Evolutionary conservation across 2,888 invertebrate genomes (phyloP), one percentile per base, ranked within the genome.

Genomic region (Eupeodes latifasciatus): DNA sequence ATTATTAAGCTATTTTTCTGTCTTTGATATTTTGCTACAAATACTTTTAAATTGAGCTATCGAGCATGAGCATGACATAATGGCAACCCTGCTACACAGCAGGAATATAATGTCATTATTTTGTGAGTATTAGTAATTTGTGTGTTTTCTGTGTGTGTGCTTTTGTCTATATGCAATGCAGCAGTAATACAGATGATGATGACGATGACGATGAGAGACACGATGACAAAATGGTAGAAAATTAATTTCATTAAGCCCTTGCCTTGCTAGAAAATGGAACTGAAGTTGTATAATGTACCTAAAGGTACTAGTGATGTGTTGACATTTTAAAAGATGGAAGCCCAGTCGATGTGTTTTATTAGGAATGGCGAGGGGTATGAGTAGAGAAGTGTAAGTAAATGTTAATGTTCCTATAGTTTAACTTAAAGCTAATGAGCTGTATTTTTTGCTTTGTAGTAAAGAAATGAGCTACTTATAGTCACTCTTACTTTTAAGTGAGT

Each of bases 181-280:
- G 34, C 34, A 59, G 14, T 14, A n/a, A 59, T 34, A 59, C 34
- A 59, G 34, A 59, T 12, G 12, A 34, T 4, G 59, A 59, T 9
- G 40, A n/a, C 53, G 19, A 19, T 16, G 9, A 53, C n/a, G 53
- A 55, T 1, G 53, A 14, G 40, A 40, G 16, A 27, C n/a, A 12
- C 19, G 44, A 44, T 11, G 44, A 44, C 12, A 47, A 64, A 47
- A 47, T 27, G 47, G 27, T 27, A 47, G 12, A 47, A 64, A 64
- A 64, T 64, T 64, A 64, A 64, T 64, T 47, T 47, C 47, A 64
- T 64, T 64, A 64, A 19, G 12, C 12, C 27, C n/a, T 47, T 14
- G 19, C 40, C 27, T 27, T 27, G 2, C 6, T 16, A 55, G 51
- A 6, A 27, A 3, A 27, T 40, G 40, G 6, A 40, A 9, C 34